phyloP scores from a whole-genome alignment of 2,888 invertebrate species.

The Meiosimyza decipiens region DNA sequence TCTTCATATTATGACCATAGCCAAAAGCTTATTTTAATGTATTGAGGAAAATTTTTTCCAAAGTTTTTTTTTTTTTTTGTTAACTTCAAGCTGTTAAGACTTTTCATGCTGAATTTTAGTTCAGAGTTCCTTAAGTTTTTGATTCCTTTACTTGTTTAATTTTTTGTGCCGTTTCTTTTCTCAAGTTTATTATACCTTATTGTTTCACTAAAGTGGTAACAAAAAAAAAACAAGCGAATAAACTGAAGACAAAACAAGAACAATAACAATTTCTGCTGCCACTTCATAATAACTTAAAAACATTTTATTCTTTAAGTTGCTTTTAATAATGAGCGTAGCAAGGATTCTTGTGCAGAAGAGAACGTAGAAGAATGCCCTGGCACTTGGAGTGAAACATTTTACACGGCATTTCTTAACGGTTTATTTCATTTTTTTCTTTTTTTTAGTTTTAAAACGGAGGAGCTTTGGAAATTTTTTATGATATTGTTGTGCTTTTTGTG shows the following conservation, averaged over 20 bases:
- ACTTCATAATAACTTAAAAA: slow-evolving; percentile 1
- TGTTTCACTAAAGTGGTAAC: background rate
- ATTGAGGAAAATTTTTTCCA: too few species aligned
- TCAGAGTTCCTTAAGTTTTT: too few species aligned
- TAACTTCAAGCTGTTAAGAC: too few species aligned
- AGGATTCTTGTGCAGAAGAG: too few species aligned
- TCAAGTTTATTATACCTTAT: background rate
- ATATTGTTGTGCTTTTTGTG: background rate
- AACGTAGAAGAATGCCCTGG: background rate
- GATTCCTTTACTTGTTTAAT: too few species aligned
- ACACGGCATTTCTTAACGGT: slow-evolving; percentile 1
- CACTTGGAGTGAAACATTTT: slow-evolving; percentile 1
- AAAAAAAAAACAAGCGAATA: background rate
- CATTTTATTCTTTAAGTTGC: background rate
- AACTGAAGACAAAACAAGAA: background rate
- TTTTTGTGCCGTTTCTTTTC: too few species aligned
- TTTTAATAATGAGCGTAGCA: slow-evolving; percentile 10
- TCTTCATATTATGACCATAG: too few species aligned
- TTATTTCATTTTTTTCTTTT: background rate
- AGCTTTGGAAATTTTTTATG: too few species aligned
- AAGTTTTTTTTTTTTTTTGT: too few species aligned
- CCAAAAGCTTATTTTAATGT: too few species aligned
- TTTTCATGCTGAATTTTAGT: too few species aligned
- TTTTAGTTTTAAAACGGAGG: background rate
- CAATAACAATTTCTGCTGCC: slow-evolving; percentile 1